Conservation (phyloP, 64 coral and sea anemone species). For the Montipora sp. region DNA sequence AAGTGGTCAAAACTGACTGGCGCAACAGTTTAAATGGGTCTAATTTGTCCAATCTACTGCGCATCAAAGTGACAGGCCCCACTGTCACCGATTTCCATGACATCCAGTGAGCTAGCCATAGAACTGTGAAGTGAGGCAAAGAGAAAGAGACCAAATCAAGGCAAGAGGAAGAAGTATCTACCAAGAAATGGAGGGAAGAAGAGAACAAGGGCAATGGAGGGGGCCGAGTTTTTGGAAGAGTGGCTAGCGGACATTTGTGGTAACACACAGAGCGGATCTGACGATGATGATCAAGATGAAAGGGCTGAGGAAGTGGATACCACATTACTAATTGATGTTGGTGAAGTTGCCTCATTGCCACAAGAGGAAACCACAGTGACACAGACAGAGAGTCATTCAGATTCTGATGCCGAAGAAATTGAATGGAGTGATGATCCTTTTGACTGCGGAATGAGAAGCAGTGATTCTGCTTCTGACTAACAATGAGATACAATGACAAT, state of each 20-base stretch:
- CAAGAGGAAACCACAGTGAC: slow-evolving; percentile 1
- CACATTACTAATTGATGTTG: slow-evolving; percentile 22
- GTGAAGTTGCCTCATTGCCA: slow-evolving; percentile 20
- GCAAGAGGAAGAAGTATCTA: slow-evolving; percentile 69
- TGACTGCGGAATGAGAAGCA: too few species aligned
- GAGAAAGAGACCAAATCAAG: slow-evolving; percentile 50
- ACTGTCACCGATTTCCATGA: slow-evolving; percentile 50
- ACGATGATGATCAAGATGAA: slow-evolving; percentile 26
- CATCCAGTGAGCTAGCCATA: slow-evolving; percentile 65
- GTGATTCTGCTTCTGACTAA: too few species aligned
- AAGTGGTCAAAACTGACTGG: slow-evolving; percentile 72
- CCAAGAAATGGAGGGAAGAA: slow-evolving; percentile 66
- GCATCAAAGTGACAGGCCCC: slow-evolving; percentile 65
- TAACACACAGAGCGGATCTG: slow-evolving; percentile 47
- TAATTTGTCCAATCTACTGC: slow-evolving; percentile 68
- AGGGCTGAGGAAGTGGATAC: slow-evolving; percentile 55
- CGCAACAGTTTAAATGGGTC: slow-evolving; percentile 66
- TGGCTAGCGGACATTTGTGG: slow-evolving; percentile 63
- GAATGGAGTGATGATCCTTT: neutral
- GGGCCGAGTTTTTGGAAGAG: slow-evolving; percentile 67
- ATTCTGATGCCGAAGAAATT: neutral
- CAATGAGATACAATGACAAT: too few species aligned
- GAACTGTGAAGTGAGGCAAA: slow-evolving; percentile 60
- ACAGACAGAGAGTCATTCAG: neutral
- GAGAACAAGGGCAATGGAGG: slow-evolving; percentile 61